Conservation (phyloP, 2,797 vertebrate species). For the Mus minutoides region DNA sequence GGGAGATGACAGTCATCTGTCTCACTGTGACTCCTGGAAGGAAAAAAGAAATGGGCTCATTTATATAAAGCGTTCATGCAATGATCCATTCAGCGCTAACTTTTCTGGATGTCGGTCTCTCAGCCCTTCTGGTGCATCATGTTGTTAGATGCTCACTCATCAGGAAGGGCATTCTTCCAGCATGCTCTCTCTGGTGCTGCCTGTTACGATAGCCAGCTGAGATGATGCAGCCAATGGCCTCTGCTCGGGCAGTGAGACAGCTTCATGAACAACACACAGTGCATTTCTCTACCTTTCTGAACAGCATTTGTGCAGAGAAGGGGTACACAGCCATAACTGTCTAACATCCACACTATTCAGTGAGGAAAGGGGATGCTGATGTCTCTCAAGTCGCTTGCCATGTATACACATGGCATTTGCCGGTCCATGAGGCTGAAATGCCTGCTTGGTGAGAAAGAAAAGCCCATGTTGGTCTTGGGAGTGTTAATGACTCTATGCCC, state of each 20-base stretch:
- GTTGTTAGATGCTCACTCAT: not conserved
- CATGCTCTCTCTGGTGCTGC: not conserved
- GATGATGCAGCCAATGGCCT: not conserved
- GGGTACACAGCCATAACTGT: not conserved
- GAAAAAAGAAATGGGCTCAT: not conserved
- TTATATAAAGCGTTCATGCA: not conserved
- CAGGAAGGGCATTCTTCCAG: not conserved
- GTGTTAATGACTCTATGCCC: not conserved
- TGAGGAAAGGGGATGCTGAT: not conserved
- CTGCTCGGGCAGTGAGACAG: not conserved
- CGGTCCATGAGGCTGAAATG: not conserved
- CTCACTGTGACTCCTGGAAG: not conserved
- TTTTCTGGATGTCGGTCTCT: not conserved
- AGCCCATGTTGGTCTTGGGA: not conserved
- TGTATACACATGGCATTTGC: not conserved
- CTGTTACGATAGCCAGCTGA: not conserved
- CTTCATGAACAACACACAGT: not conserved
- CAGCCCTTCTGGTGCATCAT: not conserved
- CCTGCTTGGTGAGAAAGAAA: not conserved
- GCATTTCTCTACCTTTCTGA: not conserved
- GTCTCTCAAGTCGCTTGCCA: not conserved
- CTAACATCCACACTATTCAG: not conserved
- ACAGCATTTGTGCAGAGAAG: not conserved
- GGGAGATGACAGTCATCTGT: not conserved
- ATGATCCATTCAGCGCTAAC: not conserved